Percentiles rank a stretch among this genome's conserved stretches.
These are phyloP conservation scores for Silvanus unidentatus DNA, from an alignment of 2,888 invertebrate species.

Conservation along the genomic window DNA sequence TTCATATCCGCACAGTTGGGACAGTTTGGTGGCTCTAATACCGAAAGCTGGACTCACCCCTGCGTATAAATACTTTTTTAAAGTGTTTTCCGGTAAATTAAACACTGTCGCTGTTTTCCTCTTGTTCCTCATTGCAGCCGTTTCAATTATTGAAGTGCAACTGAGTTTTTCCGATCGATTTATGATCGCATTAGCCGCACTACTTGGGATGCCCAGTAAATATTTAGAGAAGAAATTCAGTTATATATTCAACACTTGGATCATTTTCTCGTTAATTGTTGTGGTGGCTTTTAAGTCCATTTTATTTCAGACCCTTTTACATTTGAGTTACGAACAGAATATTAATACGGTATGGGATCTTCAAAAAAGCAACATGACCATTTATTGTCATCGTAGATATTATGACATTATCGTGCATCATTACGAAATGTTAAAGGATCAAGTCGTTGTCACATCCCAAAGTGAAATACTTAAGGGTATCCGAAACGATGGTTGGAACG, in stretches of 20 bases:
- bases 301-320: not conserved
- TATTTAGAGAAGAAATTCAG: not conserved
- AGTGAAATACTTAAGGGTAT: not conserved
- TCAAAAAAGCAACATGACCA: not conserved
- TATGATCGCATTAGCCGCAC: not conserved
- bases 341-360: not conserved
- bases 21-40: not conserved
- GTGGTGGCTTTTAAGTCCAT: not conserved
- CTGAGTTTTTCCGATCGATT: not conserved
- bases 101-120: not conserved
- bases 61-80: not conserved
- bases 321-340: not conserved
- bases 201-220: not conserved
- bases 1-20: not conserved
- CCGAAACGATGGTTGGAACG: not conserved
- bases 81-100: not conserved
- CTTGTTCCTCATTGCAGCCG: not conserved
- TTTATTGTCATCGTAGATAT: not conserved
- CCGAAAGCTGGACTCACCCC: not conserved
- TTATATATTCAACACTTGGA: not conserved
- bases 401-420: not conserved
- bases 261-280: not conserved
- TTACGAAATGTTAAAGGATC: not conserved
- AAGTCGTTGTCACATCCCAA: not conserved
- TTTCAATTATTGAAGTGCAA: not conserved